Evolutionary conservation across 1,140 invertebrate species (phyloP).

Genomic region (Solenopsis fugax): DNA sequence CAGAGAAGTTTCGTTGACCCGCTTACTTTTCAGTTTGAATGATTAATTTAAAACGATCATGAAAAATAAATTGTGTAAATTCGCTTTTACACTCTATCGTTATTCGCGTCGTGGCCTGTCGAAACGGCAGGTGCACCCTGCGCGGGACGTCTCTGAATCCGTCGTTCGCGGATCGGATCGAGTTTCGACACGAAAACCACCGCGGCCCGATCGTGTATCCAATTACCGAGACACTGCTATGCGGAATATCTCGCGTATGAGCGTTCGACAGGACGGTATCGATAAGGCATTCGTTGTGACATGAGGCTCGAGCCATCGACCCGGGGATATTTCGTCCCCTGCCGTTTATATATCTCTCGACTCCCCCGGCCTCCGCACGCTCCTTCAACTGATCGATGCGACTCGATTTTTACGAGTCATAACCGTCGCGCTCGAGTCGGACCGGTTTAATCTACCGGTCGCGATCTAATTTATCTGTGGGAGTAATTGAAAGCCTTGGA

Average conservation of each 20-base stretch:
- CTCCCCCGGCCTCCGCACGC: not conserved
- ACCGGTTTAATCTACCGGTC: slow-evolving; percentile 58
- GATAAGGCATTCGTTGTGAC: slow-evolving; percentile 62
- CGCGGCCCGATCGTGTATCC: slow-evolving; percentile 62
- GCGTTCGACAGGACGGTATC: slow-evolving; percentile 47
- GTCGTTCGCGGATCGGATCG: slow-evolving; percentile 50
- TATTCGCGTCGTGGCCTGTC: slow-evolving; percentile 60
- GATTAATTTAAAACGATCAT: slow-evolving; percentile 6
- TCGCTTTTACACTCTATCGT: slow-evolving; percentile 51
- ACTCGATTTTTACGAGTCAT: slow-evolving; percentile 66
- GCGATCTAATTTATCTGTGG: slow-evolving; percentile 63
- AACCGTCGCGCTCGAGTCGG: slow-evolving; percentile 52
- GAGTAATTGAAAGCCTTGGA: slow-evolving; percentile 50
- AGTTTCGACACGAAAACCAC: slow-evolving; percentile 70
- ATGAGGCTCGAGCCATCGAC: slow-evolving; percentile 60
- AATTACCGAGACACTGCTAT: slow-evolving; percentile 62
- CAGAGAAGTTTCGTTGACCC: not conserved
- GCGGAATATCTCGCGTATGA: slow-evolving; percentile 57
- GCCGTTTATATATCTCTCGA: slow-evolving; percentile 34
- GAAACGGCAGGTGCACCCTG: slow-evolving; percentile 44
- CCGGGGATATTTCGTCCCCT: slow-evolving; percentile 45
- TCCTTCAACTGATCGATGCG: slow-evolving; percentile 50
- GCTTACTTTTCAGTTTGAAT: not conserved
- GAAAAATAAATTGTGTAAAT: slow-evolving; percentile 19
- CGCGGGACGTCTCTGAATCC: slow-evolving; percentile 42